Evolutionary conservation across 2,888 invertebrate genomes (phyloP).

Genomic region (Molorchus minor): DNA sequence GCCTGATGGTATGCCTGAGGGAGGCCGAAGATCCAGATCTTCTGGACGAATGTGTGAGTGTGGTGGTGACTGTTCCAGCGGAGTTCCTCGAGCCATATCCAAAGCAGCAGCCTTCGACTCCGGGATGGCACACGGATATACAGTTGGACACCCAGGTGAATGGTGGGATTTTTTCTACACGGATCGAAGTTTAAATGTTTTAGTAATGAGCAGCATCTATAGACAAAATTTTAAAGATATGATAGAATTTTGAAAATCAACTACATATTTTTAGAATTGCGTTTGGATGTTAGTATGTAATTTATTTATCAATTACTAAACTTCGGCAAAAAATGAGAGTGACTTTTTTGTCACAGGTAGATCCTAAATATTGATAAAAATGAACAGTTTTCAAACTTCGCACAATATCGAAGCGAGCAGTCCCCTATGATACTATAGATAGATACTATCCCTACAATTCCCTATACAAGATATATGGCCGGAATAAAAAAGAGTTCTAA

Average conservation of each 20-base stretch:
- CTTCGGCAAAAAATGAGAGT: too few species aligned
- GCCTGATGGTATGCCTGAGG: constrained; percentile 57
- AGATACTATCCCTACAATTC: too few species aligned
- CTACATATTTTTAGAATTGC: too few species aligned
- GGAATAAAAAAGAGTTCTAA: too few species aligned
- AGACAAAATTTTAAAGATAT: constrained; percentile 36
- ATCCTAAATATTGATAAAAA: too few species aligned
- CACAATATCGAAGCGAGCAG: too few species aligned
- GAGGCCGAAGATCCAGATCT: constrained; percentile 58
- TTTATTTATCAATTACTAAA: too few species aligned
- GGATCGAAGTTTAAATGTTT: constrained; percentile 56
- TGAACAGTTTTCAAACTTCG: too few species aligned
- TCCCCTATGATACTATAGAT: too few species aligned
- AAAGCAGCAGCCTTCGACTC: constrained; percentile 54
- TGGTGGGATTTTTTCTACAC: constrained; percentile 71
- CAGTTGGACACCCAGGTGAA: constrained; percentile 76
- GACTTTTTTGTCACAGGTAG: too few species aligned
- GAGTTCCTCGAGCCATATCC: constrained; percentile 53
- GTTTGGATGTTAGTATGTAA: too few species aligned
- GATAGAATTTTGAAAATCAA: neutral
- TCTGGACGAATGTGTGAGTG: constrained; percentile 58
- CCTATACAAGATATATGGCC: too few species aligned
- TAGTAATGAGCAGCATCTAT: constrained; percentile 55
- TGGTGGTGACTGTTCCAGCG: constrained; percentile 57
- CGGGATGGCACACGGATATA: constrained; percentile 56